phyloP scores from a whole-genome alignment of 2,113 vertebrate genomes.

The Melanotaenia duboulayi region DNA sequence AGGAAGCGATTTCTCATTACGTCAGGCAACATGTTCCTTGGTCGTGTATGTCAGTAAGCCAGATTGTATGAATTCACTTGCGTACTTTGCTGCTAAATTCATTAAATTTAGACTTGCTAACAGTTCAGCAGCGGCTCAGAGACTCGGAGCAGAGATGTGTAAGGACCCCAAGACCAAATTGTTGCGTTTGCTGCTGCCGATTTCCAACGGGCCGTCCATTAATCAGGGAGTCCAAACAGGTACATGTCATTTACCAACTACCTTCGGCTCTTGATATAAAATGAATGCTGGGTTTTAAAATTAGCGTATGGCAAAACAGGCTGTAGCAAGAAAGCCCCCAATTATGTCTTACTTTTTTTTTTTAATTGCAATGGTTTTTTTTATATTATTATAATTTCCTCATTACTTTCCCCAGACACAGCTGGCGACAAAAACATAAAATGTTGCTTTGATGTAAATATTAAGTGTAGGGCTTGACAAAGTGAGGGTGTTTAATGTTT shows the following conservation, averaged over 20 bases:
- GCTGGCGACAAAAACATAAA: too few species aligned
- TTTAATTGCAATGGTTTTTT: too few species aligned
- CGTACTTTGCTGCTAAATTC: not conserved
- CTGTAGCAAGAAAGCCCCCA: too few species aligned
- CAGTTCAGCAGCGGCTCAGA: constrained; percentile 9
- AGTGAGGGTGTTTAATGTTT: too few species aligned
- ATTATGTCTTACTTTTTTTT: too few species aligned
- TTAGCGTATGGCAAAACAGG: too few species aligned
- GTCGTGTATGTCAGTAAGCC: not conserved
- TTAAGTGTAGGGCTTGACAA: too few species aligned
- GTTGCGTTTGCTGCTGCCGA: constrained; percentile 55
- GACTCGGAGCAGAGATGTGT: constrained; percentile 61
- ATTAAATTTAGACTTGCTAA: constrained; percentile 3
- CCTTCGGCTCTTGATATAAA: too few species aligned
- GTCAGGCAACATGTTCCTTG: constrained; percentile 41
- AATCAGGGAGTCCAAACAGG: constrained; percentile 41
- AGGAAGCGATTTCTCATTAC: constrained; percentile 56
- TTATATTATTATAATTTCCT: too few species aligned
- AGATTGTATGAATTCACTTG: constrained; percentile 33
- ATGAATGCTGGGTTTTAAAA: too few species aligned
- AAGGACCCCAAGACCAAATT: constrained; percentile 78
- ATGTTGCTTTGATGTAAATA: too few species aligned
- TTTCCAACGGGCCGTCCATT: constrained; percentile 38
- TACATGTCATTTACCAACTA: not conserved
- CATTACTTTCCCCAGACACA: too few species aligned